Evolutionary conservation across 2,888 invertebrate species (phyloP).

Genomic region (Lithosia quadra): DNA sequence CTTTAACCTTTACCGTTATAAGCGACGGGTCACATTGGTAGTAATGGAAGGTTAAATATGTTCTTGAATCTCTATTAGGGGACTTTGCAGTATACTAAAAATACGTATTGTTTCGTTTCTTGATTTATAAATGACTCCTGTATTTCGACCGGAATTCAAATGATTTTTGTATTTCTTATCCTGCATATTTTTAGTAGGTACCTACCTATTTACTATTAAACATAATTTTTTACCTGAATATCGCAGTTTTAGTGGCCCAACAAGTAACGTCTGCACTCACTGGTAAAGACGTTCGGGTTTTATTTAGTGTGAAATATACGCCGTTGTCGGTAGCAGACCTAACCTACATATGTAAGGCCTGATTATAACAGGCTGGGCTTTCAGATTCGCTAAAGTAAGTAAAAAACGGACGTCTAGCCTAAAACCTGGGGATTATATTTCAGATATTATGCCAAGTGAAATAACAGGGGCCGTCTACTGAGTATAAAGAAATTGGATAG

Average conservation of each 20-base stretch:
- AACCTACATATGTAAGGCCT: conserved; percentile 16
- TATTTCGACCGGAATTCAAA: too few species aligned
- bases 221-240: not conserved
- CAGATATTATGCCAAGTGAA: not conserved
- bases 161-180: too few species aligned
- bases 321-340: conserved; percentile 28
- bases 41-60: too few species aligned
- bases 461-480: not conserved
- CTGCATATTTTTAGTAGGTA: too few species aligned
- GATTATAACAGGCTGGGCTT: conserved; percentile 24
- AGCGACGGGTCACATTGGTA: too few species aligned
- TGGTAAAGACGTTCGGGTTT: conserved; percentile 46
- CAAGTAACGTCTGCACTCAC: conserved; percentile 35
- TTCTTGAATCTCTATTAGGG: too few species aligned
- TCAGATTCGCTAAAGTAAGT: conserved; percentile 20
- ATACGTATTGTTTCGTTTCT: too few species aligned
- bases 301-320: conserved; percentile 53
- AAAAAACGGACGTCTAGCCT: not conserved
- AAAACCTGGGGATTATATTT: not conserved
- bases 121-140: too few species aligned
- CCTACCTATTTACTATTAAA: too few species aligned
- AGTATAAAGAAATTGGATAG: not conserved
- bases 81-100: too few species aligned
- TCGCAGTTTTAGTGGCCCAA: conserved; percentile 21
- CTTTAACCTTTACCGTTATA: too few species aligned